Evolutionary conservation across 2,113 vertebrate genomes (phyloP).

Genomic region (Xenus cinereus): DNA sequence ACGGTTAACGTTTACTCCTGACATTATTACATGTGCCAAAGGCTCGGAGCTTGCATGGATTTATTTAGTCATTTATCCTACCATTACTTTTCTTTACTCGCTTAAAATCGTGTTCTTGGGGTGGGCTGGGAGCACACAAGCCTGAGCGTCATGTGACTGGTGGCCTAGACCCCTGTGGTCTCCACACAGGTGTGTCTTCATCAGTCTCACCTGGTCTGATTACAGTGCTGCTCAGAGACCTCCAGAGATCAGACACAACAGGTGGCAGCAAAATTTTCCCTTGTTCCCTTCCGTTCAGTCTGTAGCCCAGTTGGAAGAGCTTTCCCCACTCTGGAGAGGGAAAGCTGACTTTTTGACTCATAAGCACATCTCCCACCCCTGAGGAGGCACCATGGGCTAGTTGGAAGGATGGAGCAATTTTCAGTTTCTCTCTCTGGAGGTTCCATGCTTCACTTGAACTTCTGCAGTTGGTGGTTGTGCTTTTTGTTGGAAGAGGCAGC

Average conservation of each 20-base stretch:
- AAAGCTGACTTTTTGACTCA: background rate
- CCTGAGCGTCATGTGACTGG: background rate
- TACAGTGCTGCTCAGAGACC: background rate
- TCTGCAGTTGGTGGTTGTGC: background rate
- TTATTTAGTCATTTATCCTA: background rate
- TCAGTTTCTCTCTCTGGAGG: background rate
- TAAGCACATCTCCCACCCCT: background rate
- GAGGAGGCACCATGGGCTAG: fast-evolving
- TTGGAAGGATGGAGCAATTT: background rate
- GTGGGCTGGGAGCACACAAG: background rate
- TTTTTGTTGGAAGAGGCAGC: background rate
- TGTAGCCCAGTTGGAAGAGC: background rate
- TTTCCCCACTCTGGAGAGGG: background rate
- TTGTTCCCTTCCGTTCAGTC: background rate
- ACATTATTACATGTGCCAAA: fast-evolving
- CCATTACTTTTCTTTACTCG: background rate
- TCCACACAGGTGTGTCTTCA: background rate
- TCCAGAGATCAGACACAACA: background rate
- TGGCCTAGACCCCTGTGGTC: background rate
- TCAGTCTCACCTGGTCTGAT: background rate
- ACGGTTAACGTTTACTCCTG: background rate
- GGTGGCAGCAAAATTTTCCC: background rate
- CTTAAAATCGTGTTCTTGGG: background rate
- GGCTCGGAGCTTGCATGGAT: background rate
- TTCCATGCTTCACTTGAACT: background rate